These are phyloP conservation scores for Anarsia innoxiella DNA, from an alignment of 2,888 invertebrate species.

Conservation along the genomic window DNA sequence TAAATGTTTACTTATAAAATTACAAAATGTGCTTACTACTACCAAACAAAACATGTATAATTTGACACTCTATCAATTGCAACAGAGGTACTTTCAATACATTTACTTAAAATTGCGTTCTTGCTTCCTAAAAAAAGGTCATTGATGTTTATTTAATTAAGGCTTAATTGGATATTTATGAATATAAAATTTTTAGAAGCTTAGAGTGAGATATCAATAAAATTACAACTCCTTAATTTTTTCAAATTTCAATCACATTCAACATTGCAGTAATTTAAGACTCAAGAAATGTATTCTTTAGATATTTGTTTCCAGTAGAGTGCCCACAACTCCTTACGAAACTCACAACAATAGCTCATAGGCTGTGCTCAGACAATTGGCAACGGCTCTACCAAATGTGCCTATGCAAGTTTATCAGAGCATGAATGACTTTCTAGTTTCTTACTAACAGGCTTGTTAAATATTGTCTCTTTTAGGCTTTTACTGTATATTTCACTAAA, in stretches of 20 bases:
- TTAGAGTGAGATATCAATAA: no score
- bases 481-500: neutral
- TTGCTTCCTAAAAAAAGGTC: no score
- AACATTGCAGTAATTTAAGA: neutral
- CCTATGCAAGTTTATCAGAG: constrained; percentile 65
- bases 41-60: constrained; percentile 1
- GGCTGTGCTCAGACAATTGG: constrained; percentile 59
- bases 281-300: neutral
- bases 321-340: constrained; percentile 53
- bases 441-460: constrained; percentile 25
- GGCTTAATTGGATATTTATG: no score
- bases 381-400: constrained; percentile 54
- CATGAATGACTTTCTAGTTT: constrained; percentile 73
- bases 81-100: no score
- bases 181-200: no score
- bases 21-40: constrained; percentile 29
- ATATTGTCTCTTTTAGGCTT: constrained; percentile 12
- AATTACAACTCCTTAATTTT: no score
- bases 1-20: constrained; percentile 27
- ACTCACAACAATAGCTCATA: constrained; percentile 60
- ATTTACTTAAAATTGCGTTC: no score
- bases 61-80: neutral
- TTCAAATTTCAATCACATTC: no score
- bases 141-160: no score
- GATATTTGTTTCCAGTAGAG: constrained; percentile 47